These are phyloP conservation scores for Echinops telfairi DNA, from an alignment of 2,113 vertebrate genomes.

Conservation along the genomic window DNA sequence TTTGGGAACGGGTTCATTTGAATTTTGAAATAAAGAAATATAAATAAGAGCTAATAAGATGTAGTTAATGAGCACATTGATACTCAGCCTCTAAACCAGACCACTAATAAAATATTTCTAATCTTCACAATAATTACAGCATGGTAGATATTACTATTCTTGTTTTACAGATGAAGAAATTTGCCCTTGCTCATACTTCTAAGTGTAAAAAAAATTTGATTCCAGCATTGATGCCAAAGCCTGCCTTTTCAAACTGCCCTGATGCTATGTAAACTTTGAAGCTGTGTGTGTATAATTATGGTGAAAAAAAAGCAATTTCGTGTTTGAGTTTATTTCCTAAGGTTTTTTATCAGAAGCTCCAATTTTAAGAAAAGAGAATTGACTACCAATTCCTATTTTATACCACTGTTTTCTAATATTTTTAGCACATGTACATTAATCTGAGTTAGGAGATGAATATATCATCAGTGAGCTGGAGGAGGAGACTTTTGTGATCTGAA, in stretches of 20 bases:
- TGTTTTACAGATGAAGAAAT: conserved; percentile 44
- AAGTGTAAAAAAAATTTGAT: conserved; percentile 51
- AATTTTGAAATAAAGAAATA: conserved; percentile 29
- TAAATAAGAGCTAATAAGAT: conserved; percentile 52
- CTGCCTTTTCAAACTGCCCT: conserved; percentile 13
- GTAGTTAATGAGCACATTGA: conserved; percentile 20
- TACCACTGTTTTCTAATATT: not conserved
- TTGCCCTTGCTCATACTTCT: not conserved
- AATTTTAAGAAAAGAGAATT: conserved; percentile 47
- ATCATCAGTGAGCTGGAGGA: not conserved
- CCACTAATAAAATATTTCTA: conserved; percentile 48
- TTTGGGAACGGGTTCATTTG: conserved; percentile 36
- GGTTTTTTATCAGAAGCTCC: not conserved
- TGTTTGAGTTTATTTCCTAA: conserved; percentile 2
- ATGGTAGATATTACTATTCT: not conserved
- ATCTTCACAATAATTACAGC: conserved; percentile 20
- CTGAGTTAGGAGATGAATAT: not conserved
- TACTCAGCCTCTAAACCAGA: conserved; percentile 9
- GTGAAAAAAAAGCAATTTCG: conserved; percentile 38
- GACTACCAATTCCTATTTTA: conserved; percentile 35
- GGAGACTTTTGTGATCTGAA: not conserved
- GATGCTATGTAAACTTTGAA: conserved; percentile 43
- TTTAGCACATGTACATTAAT: conserved; percentile 22
- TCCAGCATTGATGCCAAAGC: conserved; percentile 7
- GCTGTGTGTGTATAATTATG: not conserved